Base-by-base conservation (phyloP, 2,888 invertebrate genomes). In the Hipparchia semele region DNA sequence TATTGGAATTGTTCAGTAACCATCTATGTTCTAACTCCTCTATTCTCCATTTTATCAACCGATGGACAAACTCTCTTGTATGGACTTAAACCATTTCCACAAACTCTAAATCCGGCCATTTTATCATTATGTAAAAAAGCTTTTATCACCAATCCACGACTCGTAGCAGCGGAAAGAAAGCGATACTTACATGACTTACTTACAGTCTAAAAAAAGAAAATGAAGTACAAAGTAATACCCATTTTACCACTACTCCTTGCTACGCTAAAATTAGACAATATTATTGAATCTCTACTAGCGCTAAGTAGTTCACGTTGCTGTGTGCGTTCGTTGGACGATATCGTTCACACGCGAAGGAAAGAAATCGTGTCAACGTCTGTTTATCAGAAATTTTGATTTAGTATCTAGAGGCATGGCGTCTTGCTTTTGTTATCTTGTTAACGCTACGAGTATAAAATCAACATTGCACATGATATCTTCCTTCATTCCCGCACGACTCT, bases 331-430 rank as follows among this genome's bases (percentile, higher is more conserved):
- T 77, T 76, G 77, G 73, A 77, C 75, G 81, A 79, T 81, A 81
- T 72, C 56, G 76, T 79, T 79, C 79, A 78, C 77, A 70, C 77
- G 76, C 78, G 71, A 74, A 74, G 71, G 74, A 80, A 84, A 84
- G 80, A 81, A 91, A 88, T 83, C 81, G 83, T 91, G 91, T 87
- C 91, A 89, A 86, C 87, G 87, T 74, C 81, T 86, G 81, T 82
- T 90, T 90, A 91, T 91, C 89, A 87, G 77, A 79, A 86, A 87
- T 84, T 89, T 87, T 89, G 88, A 90, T 90, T 90, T 87, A 82
- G 82, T 90, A 88, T 88, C 87, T 85, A 75, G 77, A 87, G 85
- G 86, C 86, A 82, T 85, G 87, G 86, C 90, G 86, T 86, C 81
- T 80, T 82, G 79, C 80, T 75, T 79, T 76, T 79, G 82, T 88